phyloP scores from a whole-genome alignment of 2,113 vertebrate genomes.

The Lophius piscatorius region DNA sequence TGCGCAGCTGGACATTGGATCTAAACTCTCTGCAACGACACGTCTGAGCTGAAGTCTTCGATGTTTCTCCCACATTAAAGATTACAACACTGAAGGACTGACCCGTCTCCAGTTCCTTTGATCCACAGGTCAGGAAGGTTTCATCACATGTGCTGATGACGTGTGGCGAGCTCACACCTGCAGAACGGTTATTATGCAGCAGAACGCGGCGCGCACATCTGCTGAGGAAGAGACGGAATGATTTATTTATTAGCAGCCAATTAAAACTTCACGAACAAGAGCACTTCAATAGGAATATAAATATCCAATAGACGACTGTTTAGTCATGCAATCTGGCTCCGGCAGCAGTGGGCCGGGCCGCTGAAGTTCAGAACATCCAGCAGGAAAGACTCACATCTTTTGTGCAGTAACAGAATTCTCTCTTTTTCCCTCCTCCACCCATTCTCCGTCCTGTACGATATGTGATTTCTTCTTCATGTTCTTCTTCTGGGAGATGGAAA shows the following conservation, averaged over 20 bases:
- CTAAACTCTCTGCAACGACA: no score
- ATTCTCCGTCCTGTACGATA: constrained; percentile 60
- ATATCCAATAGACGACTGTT: constrained; percentile 80
- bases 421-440: constrained; percentile 53
- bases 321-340: constrained; percentile 79
- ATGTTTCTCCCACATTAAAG: no score
- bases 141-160: constrained; percentile 61
- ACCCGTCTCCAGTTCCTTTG: no score
- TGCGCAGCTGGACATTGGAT: no score
- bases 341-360: constrained; percentile 50
- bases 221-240: constrained; percentile 78
- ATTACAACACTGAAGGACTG: no score
- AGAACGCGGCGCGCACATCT: constrained; percentile 74
- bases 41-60: no score
- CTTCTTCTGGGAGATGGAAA: constrained; percentile 27
- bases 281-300: constrained; percentile 83
- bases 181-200: constrained; percentile 71
- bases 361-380: constrained; percentile 72
- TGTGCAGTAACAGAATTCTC: constrained; percentile 63
- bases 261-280: constrained; percentile 84
- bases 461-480: constrained; percentile 74
- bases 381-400: constrained; percentile 77
- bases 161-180: constrained; percentile 70
- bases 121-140: no score
- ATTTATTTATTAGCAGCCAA: constrained; percentile 84